phyloP scores from a whole-genome alignment of 1,140 invertebrate species.

The Drosophila pachea region DNA sequence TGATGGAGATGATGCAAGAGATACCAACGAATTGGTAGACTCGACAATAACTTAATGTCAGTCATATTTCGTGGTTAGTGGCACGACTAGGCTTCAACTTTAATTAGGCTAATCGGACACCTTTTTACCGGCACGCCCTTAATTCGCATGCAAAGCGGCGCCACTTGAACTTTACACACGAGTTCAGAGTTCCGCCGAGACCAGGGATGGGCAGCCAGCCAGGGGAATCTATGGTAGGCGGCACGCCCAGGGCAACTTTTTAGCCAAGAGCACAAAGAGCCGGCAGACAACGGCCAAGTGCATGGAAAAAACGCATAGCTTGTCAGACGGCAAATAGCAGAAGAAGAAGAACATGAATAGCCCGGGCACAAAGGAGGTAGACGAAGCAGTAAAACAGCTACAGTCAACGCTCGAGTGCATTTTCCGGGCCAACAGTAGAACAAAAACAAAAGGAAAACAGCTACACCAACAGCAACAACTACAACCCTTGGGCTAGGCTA shows the following conservation, averaged over 20 bases:
- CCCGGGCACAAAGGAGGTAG: neutral
- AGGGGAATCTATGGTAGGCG: neutral
- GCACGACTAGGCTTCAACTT: neutral
- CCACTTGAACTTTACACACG: conserved; percentile 42
- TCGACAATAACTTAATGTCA: neutral
- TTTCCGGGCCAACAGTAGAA: conserved; percentile 66
- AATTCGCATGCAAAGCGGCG: conserved; percentile 37
- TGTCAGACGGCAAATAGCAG: conserved; percentile 54
- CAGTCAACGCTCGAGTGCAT: conserved; percentile 68
- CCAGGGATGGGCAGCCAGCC: neutral
- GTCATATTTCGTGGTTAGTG: neutral
- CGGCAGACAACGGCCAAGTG: conserved; percentile 28
- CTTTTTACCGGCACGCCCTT: conserved; percentile 23
- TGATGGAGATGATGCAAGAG: neutral
- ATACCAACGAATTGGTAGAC: neutral
- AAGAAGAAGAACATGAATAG: conserved; percentile 1
- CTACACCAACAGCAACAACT: conserved; percentile 36
- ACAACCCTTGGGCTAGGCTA: conserved; percentile 43
- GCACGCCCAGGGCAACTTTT: conserved; percentile 32
- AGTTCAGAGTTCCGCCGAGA: conserved; percentile 23
- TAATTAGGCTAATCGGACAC: conserved; percentile 36
- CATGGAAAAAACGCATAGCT: conserved; percentile 54
- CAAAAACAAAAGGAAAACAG: conserved; percentile 28
- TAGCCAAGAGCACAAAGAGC: conserved; percentile 15
- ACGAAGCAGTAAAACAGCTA: conserved; percentile 37